These are phyloP conservation scores for Lasioglossum baleicum DNA, from an alignment of 1,140 invertebrate species.

Conservation along the genomic window DNA sequence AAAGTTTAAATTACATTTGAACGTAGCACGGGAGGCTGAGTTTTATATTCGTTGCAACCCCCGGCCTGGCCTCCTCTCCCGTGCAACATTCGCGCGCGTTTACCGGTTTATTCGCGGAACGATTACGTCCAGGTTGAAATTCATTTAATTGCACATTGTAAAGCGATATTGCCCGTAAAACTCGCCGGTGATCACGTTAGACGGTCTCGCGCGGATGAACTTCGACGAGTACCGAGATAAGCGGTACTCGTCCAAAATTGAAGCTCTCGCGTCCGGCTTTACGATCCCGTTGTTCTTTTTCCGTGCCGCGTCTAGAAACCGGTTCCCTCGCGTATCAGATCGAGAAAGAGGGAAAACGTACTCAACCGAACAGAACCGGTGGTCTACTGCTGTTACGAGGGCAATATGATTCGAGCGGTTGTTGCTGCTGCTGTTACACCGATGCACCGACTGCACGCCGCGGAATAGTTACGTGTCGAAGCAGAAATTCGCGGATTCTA, in stretches of 20 bases:
- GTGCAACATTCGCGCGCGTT: neutral
- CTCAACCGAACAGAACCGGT: too few species aligned
- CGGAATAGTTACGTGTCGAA: conserved; percentile 15
- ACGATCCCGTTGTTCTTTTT: conserved; percentile 38
- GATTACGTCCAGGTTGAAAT: conserved; percentile 24
- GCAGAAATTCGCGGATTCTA: conserved; percentile 15
- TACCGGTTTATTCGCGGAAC: neutral
- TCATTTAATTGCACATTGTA: conserved; percentile 36
- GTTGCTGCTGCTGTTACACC: too few species aligned
- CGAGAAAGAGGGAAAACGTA: conserved; percentile 21
- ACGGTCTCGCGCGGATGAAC: neutral
- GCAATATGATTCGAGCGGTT: neutral
- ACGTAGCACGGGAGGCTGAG: neutral
- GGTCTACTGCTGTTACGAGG: neutral
- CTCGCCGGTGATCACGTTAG: conserved; percentile 35
- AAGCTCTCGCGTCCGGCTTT: conserved; percentile 43
- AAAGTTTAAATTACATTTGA: neutral
- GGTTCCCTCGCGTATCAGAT: conserved; percentile 34
- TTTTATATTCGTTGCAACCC: neutral
- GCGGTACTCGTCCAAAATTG: conserved; percentile 36
- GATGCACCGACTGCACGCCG: neutral
- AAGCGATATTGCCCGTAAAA: conserved; percentile 26
- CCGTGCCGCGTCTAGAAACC: conserved; percentile 32
- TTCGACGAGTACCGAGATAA: conserved; percentile 21
- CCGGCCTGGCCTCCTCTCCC: neutral